Base-by-base conservation (phyloP, 2,888 invertebrate genomes). In the Sarcophaga carnaria region DNA sequence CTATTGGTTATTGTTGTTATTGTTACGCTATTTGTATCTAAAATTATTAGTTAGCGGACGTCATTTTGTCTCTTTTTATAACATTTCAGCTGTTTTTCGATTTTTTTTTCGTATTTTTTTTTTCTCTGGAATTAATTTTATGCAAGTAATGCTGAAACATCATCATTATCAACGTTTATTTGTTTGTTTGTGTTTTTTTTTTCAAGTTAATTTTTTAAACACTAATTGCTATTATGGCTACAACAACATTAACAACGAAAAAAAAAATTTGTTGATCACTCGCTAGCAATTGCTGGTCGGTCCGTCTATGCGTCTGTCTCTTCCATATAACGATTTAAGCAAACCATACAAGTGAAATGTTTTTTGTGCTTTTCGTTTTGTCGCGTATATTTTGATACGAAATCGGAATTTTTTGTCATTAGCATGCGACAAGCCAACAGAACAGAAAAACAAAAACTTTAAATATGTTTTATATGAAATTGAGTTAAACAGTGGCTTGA, bases 61-160 rank as follows among this genome's bases (percentile, higher is more conserved):
- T 20, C 20, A 20, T 20, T 20, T 20, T 22, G 1, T 22, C 37
- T 37, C 37, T 37, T 8, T 20, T 69, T 66, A 37, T 67, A 67
- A 64, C 20, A 71, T 64, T 62, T 45, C 54, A 54, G 17, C 54
- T 54, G 17, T 17, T 17, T 54, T 54, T 17, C 1, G 4, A 4
- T 5, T 54, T 14, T 14, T 54, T 54, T 14, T 1, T 2, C n/a
- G n/a, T 54, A 4, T 17, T 5, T 54, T 54, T 12, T 54, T 54
- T 54, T 54, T 54, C 4, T 54, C 5, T 37, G 25, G 60, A 76
- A 81, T 8, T 47, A 75, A 71, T 83, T 70, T 64, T 71, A 69
- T 81, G 86, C 84, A 88, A 86, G 71, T 86, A 81, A 86, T 83
- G 84, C 80, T 80, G 80, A 85, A 72, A 66, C 71, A 84, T 84